Conservation (phyloP, 2,113 vertebrate species). For the Pomatostomus ruficeps region DNA sequence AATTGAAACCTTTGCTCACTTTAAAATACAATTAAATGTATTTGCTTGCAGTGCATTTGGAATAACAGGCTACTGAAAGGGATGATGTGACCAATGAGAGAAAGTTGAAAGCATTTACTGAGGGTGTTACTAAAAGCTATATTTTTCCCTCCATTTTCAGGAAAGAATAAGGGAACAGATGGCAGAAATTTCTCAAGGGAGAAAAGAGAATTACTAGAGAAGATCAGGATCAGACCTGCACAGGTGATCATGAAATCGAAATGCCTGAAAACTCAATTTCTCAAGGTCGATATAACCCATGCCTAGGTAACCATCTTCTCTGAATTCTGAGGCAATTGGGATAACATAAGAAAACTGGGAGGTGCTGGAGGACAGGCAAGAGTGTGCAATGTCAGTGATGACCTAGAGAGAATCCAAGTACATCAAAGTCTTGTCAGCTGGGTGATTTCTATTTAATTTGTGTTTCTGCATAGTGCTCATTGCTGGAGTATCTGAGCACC, state of each 20-base stretch:
- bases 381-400: neutral
- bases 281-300: constrained; percentile 20
- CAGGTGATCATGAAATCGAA: constrained; percentile 56
- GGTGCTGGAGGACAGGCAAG: neutral
- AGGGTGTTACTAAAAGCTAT: constrained; percentile 19
- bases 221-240: constrained; percentile 58
- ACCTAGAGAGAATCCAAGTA: neutral
- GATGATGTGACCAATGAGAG: constrained; percentile 11
- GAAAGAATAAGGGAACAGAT: constrained; percentile 20
- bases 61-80: neutral
- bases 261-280: constrained; percentile 57
- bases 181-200: constrained; percentile 65
- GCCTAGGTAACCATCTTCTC: neutral
- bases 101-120: constrained; percentile 19
- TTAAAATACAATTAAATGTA: constrained; percentile 25
- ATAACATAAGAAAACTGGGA: neutral
- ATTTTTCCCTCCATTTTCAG: constrained; percentile 18
- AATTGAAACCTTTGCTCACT: constrained; percentile 40
- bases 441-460: neutral
- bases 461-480: neutral
- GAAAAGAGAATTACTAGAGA: constrained; percentile 46
- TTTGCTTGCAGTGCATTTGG: constrained; percentile 9
- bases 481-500: neutral
- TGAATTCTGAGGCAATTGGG: neutral
- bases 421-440: neutral